Evolutionary conservation across 2,888 invertebrate genomes (phyloP), one percentile per base, ranked within the genome.

Genomic region (Aricia artaxerxes): DNA sequence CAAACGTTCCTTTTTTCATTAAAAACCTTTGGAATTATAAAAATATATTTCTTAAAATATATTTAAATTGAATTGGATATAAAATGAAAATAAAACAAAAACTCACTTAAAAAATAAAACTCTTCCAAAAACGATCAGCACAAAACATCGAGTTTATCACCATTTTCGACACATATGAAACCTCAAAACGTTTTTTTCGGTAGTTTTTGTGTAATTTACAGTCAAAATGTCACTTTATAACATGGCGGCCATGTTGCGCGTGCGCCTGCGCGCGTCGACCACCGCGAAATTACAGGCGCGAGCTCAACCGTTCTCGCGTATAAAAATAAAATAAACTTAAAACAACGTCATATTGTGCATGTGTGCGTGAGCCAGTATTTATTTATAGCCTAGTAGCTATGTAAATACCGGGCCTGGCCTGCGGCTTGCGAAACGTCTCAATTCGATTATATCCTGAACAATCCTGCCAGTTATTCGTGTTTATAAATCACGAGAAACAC

Each of bases 301-400:
- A 87, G 88, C 91, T 87, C 86, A 89, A 89, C 91, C 90, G 84
- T 85, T 89, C 86, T 90, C 90, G 88, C 87, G 93, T 91, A 92
- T 93, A 94, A 94, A 94, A 94, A 94, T 94, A 94, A 94, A 94
- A 93, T 94, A 94, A 93, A 94, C 90, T 91, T 92, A 92, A 93
- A 92, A 93, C 93, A 92, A 91, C 94, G 93, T 92, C 92, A 93
- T 90, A 89, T 91, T 92, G 89, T 90, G 90, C 90, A 91, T 91
- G 91, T 93, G 93, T 94, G 94, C 89, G 94, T 88, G 94, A 89
- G 92, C 90, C 90, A 87, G 91, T 93, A 94, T 93, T 94, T 94
- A 94, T 94, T 94, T 94, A 94, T 94, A 94, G 94, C 90, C 91
- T 92, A 92, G 92, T 92, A 92, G 93, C 93, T 92, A 93, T 93